A percentile compares a stretch with the other conserved stretches of the same genome.
Evolutionary conservation across 2,888 invertebrate species (phyloP).

Genomic region (Xiphydria camelus): DNA sequence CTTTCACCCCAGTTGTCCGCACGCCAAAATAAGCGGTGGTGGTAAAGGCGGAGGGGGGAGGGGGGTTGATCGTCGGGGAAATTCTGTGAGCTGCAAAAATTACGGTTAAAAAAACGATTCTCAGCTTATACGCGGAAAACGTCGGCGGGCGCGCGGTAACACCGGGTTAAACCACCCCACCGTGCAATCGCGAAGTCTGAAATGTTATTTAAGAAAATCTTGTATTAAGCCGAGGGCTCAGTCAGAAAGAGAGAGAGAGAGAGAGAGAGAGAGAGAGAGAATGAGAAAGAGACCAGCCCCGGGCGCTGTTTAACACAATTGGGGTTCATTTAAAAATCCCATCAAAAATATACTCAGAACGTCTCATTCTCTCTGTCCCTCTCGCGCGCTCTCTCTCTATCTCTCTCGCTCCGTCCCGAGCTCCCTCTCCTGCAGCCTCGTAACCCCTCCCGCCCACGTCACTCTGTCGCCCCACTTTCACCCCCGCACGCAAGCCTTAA

Average conservation of each 20-base stretch:
- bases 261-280: slow-evolving; percentile 1
- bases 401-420: slow-evolving; percentile 12
- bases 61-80: too few relatives aligned
- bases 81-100: too few relatives aligned
- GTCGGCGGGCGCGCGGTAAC: not conserved
- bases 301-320: slow-evolving; percentile 53
- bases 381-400: slow-evolving; percentile 21
- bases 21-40: too few relatives aligned
- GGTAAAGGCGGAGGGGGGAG: too few relatives aligned
- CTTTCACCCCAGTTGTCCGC: too few relatives aligned
- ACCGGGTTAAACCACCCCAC: not conserved
- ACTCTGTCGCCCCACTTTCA: not conserved
- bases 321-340: slow-evolving; percentile 56
- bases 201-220: slow-evolving; percentile 49
- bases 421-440: slow-evolving; percentile 1
- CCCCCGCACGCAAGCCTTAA: not conserved
- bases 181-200: slow-evolving; percentile 23
- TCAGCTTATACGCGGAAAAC: not conserved
- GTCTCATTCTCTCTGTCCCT: slow-evolving; percentile 15
- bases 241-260: slow-evolving; percentile 8
- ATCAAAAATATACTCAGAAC: slow-evolving; percentile 42
- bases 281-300: slow-evolving; percentile 29
- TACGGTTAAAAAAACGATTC: too few relatives aligned
- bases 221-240: slow-evolving; percentile 35
- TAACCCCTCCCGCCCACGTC: not conserved